Conservation (phyloP, 92 coral and sea anemone genomes). For the Bergia sp. region DNA sequence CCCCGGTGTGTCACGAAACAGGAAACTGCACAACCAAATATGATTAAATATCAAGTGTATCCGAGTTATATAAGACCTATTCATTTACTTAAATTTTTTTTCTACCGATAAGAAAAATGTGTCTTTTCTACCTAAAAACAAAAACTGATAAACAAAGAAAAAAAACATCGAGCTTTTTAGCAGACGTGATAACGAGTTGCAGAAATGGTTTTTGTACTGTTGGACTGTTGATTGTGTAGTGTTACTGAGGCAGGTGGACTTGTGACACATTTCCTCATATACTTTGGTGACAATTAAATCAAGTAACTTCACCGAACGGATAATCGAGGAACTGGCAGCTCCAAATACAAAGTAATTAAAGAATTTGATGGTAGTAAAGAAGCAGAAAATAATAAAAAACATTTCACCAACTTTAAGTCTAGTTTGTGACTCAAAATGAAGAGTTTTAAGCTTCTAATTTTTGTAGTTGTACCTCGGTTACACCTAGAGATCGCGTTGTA, state of each 20-base stretch:
- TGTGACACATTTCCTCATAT: background rate
- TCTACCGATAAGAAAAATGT: background rate
- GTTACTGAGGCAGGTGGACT: background rate
- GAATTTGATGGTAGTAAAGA: background rate
- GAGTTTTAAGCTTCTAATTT: too few species aligned
- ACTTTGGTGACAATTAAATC: background rate
- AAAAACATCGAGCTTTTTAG: background rate
- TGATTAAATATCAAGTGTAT: slow-evolving; percentile 4
- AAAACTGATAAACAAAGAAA: background rate
- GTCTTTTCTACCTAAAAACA: background rate
- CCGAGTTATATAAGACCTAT: background rate
- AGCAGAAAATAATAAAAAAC: too few species aligned
- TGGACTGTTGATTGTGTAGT: background rate
- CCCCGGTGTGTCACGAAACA: slow-evolving; percentile 7
- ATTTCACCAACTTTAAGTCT: too few species aligned
- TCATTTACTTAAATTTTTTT: background rate
- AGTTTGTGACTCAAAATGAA: background rate
- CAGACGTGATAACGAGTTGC: background rate
- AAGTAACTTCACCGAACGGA: background rate
- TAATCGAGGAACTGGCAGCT: background rate
- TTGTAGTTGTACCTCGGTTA: background rate
- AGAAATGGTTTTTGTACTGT: background rate
- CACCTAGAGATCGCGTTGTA: background rate
- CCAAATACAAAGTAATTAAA: background rate
- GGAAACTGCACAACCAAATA: slow-evolving; percentile 8